phyloP scores from a whole-genome alignment of 2,113 vertebrate species.

The Megaceryle maxima region DNA sequence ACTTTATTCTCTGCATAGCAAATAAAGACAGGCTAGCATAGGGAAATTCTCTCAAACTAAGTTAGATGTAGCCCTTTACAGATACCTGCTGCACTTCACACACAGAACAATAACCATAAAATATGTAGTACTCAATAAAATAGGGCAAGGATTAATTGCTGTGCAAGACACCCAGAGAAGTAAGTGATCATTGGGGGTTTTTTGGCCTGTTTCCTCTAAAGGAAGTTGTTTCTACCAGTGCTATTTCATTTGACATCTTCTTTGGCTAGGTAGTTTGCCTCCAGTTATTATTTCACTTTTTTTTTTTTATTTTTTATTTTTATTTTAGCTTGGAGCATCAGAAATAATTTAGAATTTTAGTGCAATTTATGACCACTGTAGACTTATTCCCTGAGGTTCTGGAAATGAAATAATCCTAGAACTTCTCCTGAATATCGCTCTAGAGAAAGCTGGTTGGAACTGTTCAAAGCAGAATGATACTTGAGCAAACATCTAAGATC shows the following conservation, averaged over 20 bases:
- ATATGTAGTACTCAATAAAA: background rate
- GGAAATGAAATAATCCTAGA: background rate
- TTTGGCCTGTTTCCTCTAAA: background rate
- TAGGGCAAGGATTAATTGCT: background rate
- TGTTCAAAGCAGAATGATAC: background rate
- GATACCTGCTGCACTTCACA: background rate
- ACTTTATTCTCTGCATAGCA: background rate
- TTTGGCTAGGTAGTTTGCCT: background rate
- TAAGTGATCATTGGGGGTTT: background rate
- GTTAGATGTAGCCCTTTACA: background rate
- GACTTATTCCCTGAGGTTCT: background rate
- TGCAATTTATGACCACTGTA: accelerated
- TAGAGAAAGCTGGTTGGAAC: background rate
- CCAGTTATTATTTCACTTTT: background rate
- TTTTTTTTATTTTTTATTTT: accelerated
- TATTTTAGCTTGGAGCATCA: background rate
- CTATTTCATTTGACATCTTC: background rate
- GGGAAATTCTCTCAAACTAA: background rate
- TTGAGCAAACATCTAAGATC: background rate
- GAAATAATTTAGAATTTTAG: background rate
- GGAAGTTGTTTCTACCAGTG: background rate
- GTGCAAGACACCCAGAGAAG: background rate
- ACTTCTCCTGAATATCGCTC: background rate
- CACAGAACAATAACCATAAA: background rate
- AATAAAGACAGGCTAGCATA: background rate